Base-by-base conservation (phyloP, 1,140 invertebrate species). In the Eupeodes corollae region DNA sequence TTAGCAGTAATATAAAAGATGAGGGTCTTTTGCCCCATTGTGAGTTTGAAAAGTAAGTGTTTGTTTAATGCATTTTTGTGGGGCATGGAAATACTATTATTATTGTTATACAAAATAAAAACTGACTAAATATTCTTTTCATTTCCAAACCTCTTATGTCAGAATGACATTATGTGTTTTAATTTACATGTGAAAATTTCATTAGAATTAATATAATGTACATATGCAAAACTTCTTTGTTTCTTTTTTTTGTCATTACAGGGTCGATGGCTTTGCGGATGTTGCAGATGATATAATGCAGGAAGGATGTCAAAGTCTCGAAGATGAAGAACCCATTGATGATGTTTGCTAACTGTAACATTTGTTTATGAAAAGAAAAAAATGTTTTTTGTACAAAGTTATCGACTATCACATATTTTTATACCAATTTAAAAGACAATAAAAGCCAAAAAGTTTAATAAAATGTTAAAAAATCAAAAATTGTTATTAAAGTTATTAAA, bases 1-100 rank as follows among this genome's bases (percentile, higher is more conserved):
- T 63, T 31, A 49, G 47, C 18, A 37, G 44, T 12, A 48, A 31
- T 5, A 26, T 15, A 18, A 65, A 61, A 54, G 61, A 63, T 18
- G 63, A 65, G 39, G 59, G 61, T 15, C 48, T 67, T 15, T 50
- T 67, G 55, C 63, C 63, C 39, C 61, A 63, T 41, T 62, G 58
- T 48, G 63, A 66, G 48, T 63, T 63, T 50, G 61, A 63, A 52
- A 63, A 63, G 61, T 63, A 49, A 40, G 35, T 44, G 43, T 26
- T 5, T 3, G 3, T 26, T 26, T 26, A n/a, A n/a, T 26, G 21
- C 21, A 26, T 26, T 26, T 26, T 26, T 26, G 21, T n/a, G 18
- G 44, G 10, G n/a, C 14, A 14, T 9, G 14, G 14, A 9, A 40
- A 15, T n/a, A 42, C 18, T 21, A 21, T 42, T 14, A 26, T 32